Percentiles rank a stretch among this genome's conserved stretches.
These are phyloP conservation scores for Aphelinus atriplicis DNA, from an alignment of 1,140 invertebrate species.

Conservation along the genomic window DNA sequence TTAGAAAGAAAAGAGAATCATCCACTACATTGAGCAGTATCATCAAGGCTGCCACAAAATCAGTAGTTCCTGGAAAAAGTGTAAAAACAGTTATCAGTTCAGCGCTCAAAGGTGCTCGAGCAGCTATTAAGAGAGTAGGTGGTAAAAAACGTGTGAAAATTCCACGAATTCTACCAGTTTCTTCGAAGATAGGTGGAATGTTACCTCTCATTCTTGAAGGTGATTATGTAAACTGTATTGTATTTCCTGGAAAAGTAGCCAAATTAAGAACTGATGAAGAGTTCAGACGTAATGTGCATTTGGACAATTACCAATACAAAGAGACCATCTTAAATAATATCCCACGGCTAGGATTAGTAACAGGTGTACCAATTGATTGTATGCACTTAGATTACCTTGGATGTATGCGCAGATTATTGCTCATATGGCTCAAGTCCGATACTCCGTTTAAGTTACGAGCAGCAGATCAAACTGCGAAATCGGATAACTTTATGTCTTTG, in stretches of 20 bases:
- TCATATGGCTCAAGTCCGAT: constrained; percentile 49
- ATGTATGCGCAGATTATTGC: constrained; percentile 49
- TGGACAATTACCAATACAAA: constrained; percentile 28
- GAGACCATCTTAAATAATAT: constrained; percentile 31
- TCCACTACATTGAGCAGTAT: no score
- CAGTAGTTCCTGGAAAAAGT: no score
- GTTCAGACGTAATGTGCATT: constrained; percentile 17
- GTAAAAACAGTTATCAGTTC: no score
- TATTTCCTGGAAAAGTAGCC: constrained; percentile 26
- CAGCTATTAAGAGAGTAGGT: no score
- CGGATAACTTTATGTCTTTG: constrained; percentile 4
- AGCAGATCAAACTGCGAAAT: constrained; percentile 18
- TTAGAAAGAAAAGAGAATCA: no score
- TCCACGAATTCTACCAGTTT: no score
- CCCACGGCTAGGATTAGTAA: constrained; percentile 32
- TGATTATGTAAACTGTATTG: not conserved
- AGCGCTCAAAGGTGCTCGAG: no score
- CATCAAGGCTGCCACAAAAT: no score
- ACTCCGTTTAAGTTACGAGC: constrained; percentile 9
- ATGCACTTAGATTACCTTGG: constrained; percentile 38
- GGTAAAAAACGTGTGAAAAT: no score
- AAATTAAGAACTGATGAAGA: constrained; percentile 29
- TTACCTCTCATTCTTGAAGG: constrained; percentile 7
- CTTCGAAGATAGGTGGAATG: no score
- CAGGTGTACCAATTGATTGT: not conserved